Percentiles rank a stretch among this genome's conserved stretches.
These are phyloP conservation scores for Caenorhabditis latens DNA, from an alignment of 1,140 invertebrate genomes.

Conservation along the genomic window DNA sequence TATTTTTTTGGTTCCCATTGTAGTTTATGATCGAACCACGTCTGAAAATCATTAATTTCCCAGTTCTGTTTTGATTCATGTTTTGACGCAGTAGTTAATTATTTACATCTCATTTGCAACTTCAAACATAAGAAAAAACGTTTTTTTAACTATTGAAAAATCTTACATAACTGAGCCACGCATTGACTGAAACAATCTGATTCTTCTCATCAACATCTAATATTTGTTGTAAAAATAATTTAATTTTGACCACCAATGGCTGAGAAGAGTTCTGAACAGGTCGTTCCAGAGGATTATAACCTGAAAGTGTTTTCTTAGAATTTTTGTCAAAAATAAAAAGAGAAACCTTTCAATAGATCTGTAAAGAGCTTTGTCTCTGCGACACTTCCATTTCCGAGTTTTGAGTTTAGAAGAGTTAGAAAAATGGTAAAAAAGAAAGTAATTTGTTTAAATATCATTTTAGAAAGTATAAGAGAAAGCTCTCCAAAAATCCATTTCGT, in stretches of 20 bases:
- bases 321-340: background rate
- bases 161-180: slow-evolving; percentile 69
- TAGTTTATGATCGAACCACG: slow-evolving; percentile 97
- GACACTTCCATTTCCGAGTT: background rate
- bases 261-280: slow-evolving; percentile 96
- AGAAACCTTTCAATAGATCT: slow-evolving; percentile 54
- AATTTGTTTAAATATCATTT: slow-evolving; percentile 34
- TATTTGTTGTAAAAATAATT: slow-evolving; percentile 98
- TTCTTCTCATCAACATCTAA: slow-evolving; percentile 91
- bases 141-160: too few species aligned
- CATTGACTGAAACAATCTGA: slow-evolving; percentile 69
- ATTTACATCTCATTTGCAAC: background rate
- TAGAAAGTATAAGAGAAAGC: background rate
- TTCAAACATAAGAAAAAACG: background rate
- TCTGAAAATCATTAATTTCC: slow-evolving; percentile 81
- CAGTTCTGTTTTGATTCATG: background rate
- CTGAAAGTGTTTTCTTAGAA: slow-evolving; percentile 51
- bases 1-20: slow-evolving; percentile 95
- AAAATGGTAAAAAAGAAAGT: background rate
- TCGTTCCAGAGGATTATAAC: slow-evolving; percentile 94
- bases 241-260: slow-evolving; percentile 93
- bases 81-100: too few species aligned
- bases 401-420: too few species aligned
- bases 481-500: background rate
- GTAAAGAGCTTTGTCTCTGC: slow-evolving; percentile 52